phyloP scores from a whole-genome alignment of 1,140 invertebrate genomes.

The Hypothenemus hampei region DNA sequence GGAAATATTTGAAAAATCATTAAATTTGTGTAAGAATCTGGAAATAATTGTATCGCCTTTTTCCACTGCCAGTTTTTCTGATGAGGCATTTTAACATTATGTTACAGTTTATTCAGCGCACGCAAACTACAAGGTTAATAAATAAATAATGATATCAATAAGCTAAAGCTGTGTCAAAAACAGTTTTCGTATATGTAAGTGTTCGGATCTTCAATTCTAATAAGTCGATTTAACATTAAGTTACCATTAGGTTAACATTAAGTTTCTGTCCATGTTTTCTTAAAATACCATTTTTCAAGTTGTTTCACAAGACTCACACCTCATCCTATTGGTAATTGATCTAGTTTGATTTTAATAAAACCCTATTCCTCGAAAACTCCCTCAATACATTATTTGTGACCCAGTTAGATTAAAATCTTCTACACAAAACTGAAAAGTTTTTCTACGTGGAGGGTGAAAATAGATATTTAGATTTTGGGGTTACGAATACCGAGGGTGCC shows the following conservation, averaged over 20 bases:
- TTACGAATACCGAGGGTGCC: conserved; percentile 12
- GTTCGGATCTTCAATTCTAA: no score
- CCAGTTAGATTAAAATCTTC: conserved; percentile 7
- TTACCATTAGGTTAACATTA: no score
- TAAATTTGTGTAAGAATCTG: no score
- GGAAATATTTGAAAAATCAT: no score
- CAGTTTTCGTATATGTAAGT: not conserved
- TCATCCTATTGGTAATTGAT: no score
- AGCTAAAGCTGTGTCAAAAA: not conserved
- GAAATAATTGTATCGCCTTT: no score
- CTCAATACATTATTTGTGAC: conserved; percentile 9
- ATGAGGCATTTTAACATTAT: not conserved
- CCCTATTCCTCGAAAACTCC: not conserved
- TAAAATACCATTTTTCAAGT: no score
- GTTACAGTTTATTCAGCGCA: not conserved
- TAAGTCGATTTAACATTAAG: no score
- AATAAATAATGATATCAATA: not conserved
- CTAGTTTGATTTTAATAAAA: no score
- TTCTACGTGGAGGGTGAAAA: conserved; percentile 11
- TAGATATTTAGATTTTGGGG: conserved; percentile 14
- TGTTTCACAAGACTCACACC: no score
- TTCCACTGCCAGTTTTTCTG: no score
- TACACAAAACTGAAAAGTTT: conserved; percentile 9
- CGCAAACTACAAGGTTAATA: not conserved
- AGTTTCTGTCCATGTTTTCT: no score